Evolutionary conservation across 1,140 invertebrate species (phyloP).

Genomic region (Drosophila littoralis): DNA sequence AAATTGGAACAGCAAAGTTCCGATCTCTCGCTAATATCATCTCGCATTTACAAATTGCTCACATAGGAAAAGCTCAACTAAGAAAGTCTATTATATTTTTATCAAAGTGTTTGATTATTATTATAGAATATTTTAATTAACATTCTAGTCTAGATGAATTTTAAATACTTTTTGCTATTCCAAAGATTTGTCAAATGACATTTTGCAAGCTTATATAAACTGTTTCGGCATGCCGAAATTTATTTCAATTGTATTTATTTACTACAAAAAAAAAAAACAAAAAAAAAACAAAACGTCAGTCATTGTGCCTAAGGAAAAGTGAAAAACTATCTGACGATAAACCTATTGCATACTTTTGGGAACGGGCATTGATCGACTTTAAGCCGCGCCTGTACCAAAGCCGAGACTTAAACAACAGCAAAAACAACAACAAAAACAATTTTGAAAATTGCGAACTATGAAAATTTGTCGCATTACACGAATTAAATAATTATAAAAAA

Average conservation of each 20-base stretch:
- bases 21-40: not conserved
- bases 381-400: conserved; percentile 31
- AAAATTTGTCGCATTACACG: not conserved
- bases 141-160: not conserved
- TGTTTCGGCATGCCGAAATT: conserved; percentile 5
- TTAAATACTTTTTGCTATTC: not conserved
- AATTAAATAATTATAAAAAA: not conserved
- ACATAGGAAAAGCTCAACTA: not conserved
- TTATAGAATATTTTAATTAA: no score
- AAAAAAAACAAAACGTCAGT: conserved; percentile 55
- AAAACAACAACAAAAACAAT: conserved; percentile 13
- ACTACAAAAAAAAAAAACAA: not conserved
- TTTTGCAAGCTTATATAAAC: conserved; percentile 17
- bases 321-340: conserved; percentile 60
- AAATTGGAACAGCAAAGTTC: not conserved
- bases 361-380: conserved; percentile 23
- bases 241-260: not conserved
- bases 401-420: conserved; percentile 33
- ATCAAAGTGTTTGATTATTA: no score
- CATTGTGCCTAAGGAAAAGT: conserved; percentile 66
- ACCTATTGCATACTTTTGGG: conserved; percentile 36
- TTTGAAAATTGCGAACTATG: not conserved
- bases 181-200: not conserved
- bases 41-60: conserved; percentile 1
- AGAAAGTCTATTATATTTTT: no score